Conservation (phyloP, 2,113 vertebrate genomes). For the Malurus cyaneus region DNA sequence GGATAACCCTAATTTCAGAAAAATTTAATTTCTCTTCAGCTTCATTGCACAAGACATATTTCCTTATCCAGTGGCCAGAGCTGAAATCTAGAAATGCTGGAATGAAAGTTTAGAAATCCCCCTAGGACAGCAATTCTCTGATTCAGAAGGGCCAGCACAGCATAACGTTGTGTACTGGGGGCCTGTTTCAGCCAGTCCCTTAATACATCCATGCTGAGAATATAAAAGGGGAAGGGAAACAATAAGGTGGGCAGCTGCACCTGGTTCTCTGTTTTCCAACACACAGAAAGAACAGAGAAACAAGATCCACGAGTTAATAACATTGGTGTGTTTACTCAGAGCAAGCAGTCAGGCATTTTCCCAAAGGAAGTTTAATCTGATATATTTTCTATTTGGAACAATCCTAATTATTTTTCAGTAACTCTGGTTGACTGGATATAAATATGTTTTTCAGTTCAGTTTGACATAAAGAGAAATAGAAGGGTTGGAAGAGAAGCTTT, state of each 20-base stretch:
- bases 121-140: neutral
- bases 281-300: neutral
- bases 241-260: neutral
- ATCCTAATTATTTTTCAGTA: constrained; percentile 44
- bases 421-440: constrained; percentile 14
- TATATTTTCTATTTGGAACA: constrained; percentile 25
- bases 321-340: neutral
- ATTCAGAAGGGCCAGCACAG: neutral
- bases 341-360: neutral
- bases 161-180: neutral
- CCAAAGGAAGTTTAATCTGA: constrained; percentile 39
- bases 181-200: neutral
- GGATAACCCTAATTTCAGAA: constrained; percentile 4
- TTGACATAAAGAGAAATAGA: neutral
- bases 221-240: neutral
- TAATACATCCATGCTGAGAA: neutral
- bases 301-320: neutral
- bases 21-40: neutral
- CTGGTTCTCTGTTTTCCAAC: neutral
- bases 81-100: neutral
- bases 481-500: neutral
- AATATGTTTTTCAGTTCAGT: neutral
- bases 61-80: neutral
- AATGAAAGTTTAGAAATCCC: constrained; percentile 16
- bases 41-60: neutral